Evolutionary conservation across 2,888 invertebrate species (phyloP).

Genomic region (Epinotia nisella): DNA sequence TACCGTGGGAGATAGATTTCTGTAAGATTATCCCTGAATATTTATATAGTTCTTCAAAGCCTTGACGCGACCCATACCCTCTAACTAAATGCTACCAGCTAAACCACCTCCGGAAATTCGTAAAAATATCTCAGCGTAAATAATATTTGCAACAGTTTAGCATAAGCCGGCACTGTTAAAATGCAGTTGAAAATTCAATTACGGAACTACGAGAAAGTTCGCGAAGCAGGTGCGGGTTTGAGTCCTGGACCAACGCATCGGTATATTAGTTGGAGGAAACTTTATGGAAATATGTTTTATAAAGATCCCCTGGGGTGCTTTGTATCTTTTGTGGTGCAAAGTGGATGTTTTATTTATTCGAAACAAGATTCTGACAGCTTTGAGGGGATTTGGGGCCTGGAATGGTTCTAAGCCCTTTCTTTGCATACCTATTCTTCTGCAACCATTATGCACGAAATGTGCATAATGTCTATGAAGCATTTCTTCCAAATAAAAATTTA

Average conservation of each 20-base stretch:
- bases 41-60: no score
- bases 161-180: slow-evolving; percentile 41
- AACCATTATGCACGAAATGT: no score
- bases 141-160: slow-evolving; percentile 41
- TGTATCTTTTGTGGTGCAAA: slow-evolving; percentile 29
- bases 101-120: slow-evolving; percentile 8
- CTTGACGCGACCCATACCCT: no score
- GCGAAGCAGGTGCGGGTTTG: slow-evolving; percentile 33
- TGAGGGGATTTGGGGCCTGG: not conserved
- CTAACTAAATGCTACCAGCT: not conserved
- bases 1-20: no score
- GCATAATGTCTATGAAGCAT: no score
- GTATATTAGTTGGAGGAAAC: slow-evolving; percentile 37
- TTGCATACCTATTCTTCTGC: no score
- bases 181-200: slow-evolving; percentile 43
- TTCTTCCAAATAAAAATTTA: no score
- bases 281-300: slow-evolving; percentile 37
- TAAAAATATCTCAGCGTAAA: slow-evolving; percentile 28
- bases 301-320: slow-evolving; percentile 35
- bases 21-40: no score
- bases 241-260: slow-evolving; percentile 32
- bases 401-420: not conserved
- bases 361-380: slow-evolving; percentile 1
- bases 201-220: slow-evolving; percentile 28
- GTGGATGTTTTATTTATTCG: slow-evolving; percentile 28